A percentile compares a stretch with the other conserved stretches of the same genome.
Evolutionary conservation across 1,140 invertebrate genomes (phyloP).

Genomic region (Caenorhabditis brenneri): DNA sequence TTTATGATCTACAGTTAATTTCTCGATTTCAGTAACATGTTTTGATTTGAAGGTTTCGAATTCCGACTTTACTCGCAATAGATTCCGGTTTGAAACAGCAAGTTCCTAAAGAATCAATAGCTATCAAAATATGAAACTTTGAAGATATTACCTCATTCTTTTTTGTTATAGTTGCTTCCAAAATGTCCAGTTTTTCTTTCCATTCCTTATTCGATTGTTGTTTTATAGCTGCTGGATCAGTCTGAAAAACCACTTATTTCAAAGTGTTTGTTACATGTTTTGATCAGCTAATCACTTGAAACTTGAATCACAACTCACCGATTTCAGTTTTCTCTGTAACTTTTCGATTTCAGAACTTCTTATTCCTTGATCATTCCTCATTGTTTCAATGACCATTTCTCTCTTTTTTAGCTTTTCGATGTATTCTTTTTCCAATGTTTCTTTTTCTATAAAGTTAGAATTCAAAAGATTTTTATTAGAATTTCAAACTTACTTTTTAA

Average conservation of each 20-base stretch:
- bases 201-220: not conserved
- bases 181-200: not conserved
- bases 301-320: not conserved
- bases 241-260: not conserved
- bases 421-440: not conserved
- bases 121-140: too few species aligned
- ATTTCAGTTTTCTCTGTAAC: not conserved
- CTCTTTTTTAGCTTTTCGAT: slow-evolving; percentile 10
- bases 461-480: too few species aligned
- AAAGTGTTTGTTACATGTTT: not conserved
- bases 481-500: not conserved
- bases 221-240: not conserved
- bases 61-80: not conserved
- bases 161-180: not conserved
- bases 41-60: not conserved
- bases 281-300: too few species aligned
- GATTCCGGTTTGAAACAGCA: not conserved
- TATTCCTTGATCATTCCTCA: slow-evolving; percentile 17
- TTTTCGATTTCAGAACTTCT: slow-evolving; percentile 1
- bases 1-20: not conserved
- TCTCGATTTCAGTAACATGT: not conserved
- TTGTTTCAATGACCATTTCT: slow-evolving; percentile 15
- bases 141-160: too few species aligned
- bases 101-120: too few species aligned
- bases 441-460: not conserved